Percentiles rank a stretch among this genome's conserved stretches.
Conservation (phyloP, 1,140 invertebrate species). For the Saxidomus purpurata region DNA sequence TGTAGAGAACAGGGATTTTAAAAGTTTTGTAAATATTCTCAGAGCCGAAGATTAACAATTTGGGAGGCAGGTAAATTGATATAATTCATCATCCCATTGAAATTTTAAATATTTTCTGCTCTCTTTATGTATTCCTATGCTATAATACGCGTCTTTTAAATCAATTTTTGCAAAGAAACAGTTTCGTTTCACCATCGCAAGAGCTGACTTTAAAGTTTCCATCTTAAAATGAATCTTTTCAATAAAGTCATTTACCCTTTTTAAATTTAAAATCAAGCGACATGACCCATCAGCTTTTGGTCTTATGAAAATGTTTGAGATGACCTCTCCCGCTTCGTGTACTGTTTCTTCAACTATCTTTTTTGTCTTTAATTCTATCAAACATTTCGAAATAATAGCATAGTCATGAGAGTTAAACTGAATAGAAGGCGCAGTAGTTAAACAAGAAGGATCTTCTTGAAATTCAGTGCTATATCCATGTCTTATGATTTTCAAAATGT, state of each 20-base stretch:
- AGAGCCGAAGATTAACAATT: constrained; percentile 39
- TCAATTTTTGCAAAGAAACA: constrained; percentile 68
- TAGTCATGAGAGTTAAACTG: not conserved
- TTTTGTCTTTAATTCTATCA: not conserved
- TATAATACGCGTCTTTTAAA: constrained; percentile 68
- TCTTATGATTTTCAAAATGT: not conserved
- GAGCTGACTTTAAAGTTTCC: constrained; percentile 52
- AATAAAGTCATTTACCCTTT: constrained; percentile 65
- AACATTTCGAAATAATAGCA: not conserved
- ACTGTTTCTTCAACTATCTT: not conserved
- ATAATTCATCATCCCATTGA: constrained; percentile 57
- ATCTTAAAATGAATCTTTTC: constrained; percentile 70
- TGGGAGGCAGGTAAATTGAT: constrained; percentile 61
- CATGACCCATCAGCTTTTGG: constrained; percentile 54
- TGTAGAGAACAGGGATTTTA: not conserved
- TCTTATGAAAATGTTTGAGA: constrained; percentile 39
- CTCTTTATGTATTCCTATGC: constrained; percentile 25
- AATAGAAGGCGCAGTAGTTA: not conserved
- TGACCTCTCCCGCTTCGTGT: not conserved
- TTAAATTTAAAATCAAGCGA: constrained; percentile 70
- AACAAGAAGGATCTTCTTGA: not conserved
- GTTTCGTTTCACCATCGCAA: constrained; percentile 41
- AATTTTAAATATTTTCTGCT: constrained; percentile 68
- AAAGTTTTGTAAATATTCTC: not conserved
- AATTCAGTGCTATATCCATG: not conserved